A percentile compares a stretch with the other conserved stretches of the same genome.
phyloP scores from a whole-genome alignment of 2,888 invertebrate species.

The Chrysodeixis includens region DNA sequence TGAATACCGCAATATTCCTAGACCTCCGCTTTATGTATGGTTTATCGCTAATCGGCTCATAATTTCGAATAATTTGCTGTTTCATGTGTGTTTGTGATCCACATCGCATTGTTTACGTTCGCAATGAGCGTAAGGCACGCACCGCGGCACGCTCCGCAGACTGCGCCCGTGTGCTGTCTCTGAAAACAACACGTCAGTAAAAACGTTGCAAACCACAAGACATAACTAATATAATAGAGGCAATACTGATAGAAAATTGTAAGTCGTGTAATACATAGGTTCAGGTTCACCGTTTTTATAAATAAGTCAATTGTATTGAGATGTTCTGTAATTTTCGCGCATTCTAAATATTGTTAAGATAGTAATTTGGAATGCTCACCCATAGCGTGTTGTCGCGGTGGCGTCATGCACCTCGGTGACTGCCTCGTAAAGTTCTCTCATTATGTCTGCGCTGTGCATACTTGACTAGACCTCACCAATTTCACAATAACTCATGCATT shows the following conservation, averaged over 20 bases:
- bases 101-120: slow-evolving; percentile 45
- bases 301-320: no score
- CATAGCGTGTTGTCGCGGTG: not conserved
- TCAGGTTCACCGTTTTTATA: no score
- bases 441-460: slow-evolving; percentile 12
- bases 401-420: slow-evolving; percentile 8
- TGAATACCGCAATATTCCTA: slow-evolving; percentile 3
- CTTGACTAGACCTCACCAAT: slow-evolving; percentile 15
- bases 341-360: not conserved
- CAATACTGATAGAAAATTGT: not conserved
- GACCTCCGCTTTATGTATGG: slow-evolving; percentile 16
- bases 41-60: slow-evolving; percentile 33
- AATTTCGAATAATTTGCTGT: slow-evolving; percentile 34
- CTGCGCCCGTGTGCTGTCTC: slow-evolving; percentile 7
- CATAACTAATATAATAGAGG: not conserved
- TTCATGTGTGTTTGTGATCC: slow-evolving; percentile 33
- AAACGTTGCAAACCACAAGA: slow-evolving; percentile 21
- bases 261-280: no score
- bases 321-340: no score
- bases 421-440: slow-evolving; percentile 19
- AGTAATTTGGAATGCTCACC: not conserved
- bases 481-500: slow-evolving; percentile 26
- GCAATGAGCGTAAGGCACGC: slow-evolving; percentile 38
- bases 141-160: slow-evolving; percentile 18
- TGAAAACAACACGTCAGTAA: slow-evolving; percentile 28